These are phyloP conservation scores for Parambassis ranga DNA, from an alignment of 2,797 vertebrate genomes.

Conservation along the genomic window DNA sequence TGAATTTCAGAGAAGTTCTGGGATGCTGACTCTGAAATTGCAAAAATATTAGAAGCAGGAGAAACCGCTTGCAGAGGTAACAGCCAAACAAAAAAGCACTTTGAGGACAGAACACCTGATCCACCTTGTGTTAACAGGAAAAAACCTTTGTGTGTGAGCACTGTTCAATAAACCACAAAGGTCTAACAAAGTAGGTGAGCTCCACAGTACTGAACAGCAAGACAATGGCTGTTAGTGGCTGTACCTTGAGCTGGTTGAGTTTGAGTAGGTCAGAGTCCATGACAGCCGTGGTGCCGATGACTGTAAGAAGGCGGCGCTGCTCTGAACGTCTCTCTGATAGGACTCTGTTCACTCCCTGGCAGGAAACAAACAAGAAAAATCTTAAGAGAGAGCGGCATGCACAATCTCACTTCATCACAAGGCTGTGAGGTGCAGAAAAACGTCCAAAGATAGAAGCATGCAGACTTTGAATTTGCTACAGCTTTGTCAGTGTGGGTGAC, in stretches of 20 bases:
- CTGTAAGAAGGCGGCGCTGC: constrained; percentile 90
- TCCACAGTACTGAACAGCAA: no score
- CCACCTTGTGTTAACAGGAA: no score
- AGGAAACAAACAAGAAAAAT: constrained; percentile 8
- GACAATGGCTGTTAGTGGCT: accelerated
- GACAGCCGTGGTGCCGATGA: constrained; percentile 87
- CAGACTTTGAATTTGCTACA: background rate
- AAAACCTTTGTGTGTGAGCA: no score
- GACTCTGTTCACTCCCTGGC: constrained; percentile 85
- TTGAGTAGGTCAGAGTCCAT: constrained; percentile 92
- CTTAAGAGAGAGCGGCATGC: constrained; percentile 8
- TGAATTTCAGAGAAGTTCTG: background rate
- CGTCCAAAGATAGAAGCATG: background rate
- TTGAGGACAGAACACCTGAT: no score
- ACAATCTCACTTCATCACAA: background rate
- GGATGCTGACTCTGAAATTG: background rate
- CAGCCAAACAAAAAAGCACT: background rate
- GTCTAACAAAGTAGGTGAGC: no score
- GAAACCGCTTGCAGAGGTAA: background rate
- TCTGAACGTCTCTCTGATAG: constrained; percentile 91
- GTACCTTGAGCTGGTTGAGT: constrained; percentile 93
- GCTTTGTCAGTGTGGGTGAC: background rate
- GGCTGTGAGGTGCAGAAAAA: background rate
- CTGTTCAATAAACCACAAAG: no score
- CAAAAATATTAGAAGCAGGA: background rate